Conservation (phyloP, 2,888 invertebrate species). For the Crioceris asparagi region DNA sequence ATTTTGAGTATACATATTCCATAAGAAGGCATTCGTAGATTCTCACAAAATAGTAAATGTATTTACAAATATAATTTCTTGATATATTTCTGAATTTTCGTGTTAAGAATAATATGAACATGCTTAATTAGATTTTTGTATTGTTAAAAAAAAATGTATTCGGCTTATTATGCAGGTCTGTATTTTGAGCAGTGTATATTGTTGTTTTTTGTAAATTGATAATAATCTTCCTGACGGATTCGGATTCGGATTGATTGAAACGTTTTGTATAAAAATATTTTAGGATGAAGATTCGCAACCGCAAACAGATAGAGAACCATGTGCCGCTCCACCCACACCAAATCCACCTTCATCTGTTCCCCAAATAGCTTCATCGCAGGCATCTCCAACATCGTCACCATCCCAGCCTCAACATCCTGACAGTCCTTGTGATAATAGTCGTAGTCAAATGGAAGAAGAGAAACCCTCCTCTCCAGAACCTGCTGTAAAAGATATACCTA, state of each 20-base stretch:
- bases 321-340: constrained; percentile 6
- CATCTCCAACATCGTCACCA: constrained; percentile 7
- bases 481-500: constrained; percentile 41
- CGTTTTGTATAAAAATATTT: not conserved
- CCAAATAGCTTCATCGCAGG: constrained; percentile 4
- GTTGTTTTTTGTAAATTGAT: no score
- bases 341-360: constrained; percentile 1
- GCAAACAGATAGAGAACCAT: constrained; percentile 10
- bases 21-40: no score
- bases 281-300: constrained; percentile 13
- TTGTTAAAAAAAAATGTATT: no score
- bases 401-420: constrained; percentile 4
- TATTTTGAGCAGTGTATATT: no score
- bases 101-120: no score
- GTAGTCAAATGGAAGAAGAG: constrained; percentile 1
- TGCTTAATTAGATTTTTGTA: no score
- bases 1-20: no score
- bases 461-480: constrained; percentile 41
- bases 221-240: no score
- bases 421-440: not conserved
- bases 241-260: not conserved
- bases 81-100: no score
- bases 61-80: no score
- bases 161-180: no score
- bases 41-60: no score